Evolutionary conservation across 2,113 vertebrate species (phyloP).

Genomic region (Caloenas nicobarica): DNA sequence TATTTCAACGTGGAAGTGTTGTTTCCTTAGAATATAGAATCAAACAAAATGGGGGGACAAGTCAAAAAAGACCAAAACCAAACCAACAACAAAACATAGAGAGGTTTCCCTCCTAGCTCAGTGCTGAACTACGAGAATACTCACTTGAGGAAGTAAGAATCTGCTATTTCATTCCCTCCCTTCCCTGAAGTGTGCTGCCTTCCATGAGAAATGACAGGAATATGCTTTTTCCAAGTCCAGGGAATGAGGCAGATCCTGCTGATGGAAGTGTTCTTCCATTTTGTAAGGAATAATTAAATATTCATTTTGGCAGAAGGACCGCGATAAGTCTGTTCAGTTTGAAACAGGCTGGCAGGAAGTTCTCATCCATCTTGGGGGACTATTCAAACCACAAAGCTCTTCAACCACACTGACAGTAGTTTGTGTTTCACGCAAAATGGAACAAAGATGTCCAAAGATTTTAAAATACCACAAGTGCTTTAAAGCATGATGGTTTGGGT

Average conservation of each 20-base stretch:
- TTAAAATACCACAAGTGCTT: neutral
- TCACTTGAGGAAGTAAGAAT: neutral
- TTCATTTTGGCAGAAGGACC: neutral
- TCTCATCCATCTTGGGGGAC: neutral
- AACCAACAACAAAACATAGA: neutral
- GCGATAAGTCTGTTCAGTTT: neutral
- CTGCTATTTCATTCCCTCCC: accelerated
- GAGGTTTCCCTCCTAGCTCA: neutral
- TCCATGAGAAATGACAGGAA: neutral
- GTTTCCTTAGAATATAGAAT: neutral
- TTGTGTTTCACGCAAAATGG: neutral
- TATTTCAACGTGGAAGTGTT: neutral
- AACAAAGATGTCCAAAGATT: neutral
- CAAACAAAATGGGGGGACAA: neutral
- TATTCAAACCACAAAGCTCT: neutral
- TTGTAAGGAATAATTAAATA: neutral
- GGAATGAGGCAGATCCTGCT: neutral
- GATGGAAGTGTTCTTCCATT: neutral
- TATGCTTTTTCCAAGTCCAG: neutral
- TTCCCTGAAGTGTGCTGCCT: neutral
- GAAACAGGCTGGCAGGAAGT: neutral
- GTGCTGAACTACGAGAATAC: neutral
- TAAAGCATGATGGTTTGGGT: neutral
- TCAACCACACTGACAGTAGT: neutral
- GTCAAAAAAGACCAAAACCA: too few species aligned